Conservation (phyloP, 2,113 vertebrate species). For the Corvus cornix region DNA sequence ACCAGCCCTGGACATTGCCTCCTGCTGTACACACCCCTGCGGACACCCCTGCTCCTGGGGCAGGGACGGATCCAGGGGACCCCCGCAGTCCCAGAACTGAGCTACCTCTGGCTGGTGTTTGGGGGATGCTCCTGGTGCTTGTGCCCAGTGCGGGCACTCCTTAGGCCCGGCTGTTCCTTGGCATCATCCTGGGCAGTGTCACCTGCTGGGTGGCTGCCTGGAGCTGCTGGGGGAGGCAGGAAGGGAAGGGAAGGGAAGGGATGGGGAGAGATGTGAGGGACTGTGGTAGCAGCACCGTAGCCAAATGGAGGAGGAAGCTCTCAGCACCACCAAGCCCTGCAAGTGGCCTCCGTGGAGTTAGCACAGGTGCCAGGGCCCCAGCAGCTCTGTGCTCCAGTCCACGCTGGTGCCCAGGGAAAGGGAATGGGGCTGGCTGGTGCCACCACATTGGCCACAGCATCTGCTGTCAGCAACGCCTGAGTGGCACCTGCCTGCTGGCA, state of each 20-base stretch:
- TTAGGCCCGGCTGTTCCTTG: background rate
- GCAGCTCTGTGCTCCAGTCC: background rate
- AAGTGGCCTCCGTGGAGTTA: background rate
- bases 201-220: background rate
- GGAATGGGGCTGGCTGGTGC: background rate
- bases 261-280: background rate
- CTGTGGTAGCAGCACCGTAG: background rate
- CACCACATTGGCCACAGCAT: background rate
- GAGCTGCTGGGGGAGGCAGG: background rate
- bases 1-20: background rate
- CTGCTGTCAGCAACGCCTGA: accelerated
- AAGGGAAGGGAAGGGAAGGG: background rate
- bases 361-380: background rate
- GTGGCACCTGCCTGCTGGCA: background rate
- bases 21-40: background rate
- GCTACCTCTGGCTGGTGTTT: background rate
- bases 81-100: background rate
- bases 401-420: accelerated
- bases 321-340: background rate
- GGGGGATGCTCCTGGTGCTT: background rate
- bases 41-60: background rate
- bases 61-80: background rate
- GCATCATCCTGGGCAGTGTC: background rate
- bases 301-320: slow-evolving; percentile 17
- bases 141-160: background rate